phyloP scores from a whole-genome alignment of 2,888 invertebrate genomes.

The Linyphia triangularis region DNA sequence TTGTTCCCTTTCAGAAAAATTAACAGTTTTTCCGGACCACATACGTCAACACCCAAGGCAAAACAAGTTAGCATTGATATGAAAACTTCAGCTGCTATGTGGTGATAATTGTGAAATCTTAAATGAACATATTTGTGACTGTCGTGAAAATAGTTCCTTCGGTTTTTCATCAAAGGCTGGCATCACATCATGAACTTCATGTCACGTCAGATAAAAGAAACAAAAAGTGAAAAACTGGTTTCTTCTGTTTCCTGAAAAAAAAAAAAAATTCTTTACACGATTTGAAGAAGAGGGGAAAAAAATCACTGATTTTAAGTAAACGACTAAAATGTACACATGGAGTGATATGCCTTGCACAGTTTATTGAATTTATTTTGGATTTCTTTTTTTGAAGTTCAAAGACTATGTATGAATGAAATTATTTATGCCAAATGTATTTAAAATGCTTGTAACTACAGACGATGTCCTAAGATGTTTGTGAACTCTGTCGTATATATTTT shows the following conservation, averaged over 20 bases:
- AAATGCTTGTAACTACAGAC: background rate
- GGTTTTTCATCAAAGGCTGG: background rate
- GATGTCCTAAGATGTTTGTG: background rate
- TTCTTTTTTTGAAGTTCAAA: background rate
- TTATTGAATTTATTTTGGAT: background rate
- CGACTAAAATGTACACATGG: background rate
- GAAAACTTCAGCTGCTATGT: slow-evolving; percentile 63
- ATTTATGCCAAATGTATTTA: slow-evolving; percentile 8
- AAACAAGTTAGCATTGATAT: slow-evolving; percentile 61
- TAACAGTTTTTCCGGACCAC: slow-evolving; percentile 71
- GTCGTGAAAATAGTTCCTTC: slow-evolving; percentile 26
- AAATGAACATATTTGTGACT: background rate
- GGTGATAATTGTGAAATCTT: slow-evolving; percentile 11
- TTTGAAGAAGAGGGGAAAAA: too few relatives aligned
- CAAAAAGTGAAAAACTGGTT: background rate
- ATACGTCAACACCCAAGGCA: slow-evolving; percentile 1
- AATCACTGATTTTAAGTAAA: background rate
- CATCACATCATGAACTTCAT: background rate
- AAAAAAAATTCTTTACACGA: too few relatives aligned
- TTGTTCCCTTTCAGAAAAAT: slow-evolving; percentile 56
- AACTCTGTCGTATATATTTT: background rate
- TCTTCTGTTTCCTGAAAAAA: too few relatives aligned
- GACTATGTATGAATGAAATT: background rate
- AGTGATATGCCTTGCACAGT: background rate
- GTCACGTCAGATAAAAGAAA: background rate